These are phyloP conservation scores for Trochalopteron elliotii DNA, from an alignment of 2,113 vertebrate genomes.

Conservation along the genomic window DNA sequence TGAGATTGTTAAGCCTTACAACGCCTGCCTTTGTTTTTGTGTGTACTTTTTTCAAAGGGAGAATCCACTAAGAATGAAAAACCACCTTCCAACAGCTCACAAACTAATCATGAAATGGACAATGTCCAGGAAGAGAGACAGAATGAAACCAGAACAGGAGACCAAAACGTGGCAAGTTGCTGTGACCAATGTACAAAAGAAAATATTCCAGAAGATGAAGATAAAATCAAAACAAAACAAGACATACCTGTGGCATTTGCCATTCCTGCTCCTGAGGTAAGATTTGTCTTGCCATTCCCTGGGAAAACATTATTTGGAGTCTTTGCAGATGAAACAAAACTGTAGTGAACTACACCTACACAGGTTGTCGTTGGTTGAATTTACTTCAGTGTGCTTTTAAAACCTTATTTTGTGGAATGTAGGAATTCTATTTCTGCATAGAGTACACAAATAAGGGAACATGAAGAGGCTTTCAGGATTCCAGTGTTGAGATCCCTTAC, in stretches of 20 bases:
- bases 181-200: constrained; percentile 69
- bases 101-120: constrained; percentile 70
- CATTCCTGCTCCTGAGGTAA: constrained; percentile 57
- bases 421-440: background rate
- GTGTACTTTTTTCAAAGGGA: background rate
- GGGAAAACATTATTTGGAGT: background rate
- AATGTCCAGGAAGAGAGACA: constrained; percentile 51
- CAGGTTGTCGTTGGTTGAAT: background rate
- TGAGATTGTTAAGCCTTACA: background rate
- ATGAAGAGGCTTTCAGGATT: background rate
- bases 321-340: background rate
- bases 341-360: rapidly evolving
- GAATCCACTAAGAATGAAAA: background rate
- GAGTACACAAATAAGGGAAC: background rate
- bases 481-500: background rate
- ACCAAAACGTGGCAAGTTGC: constrained; percentile 70
- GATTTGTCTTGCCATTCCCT: background rate
- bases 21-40: background rate
- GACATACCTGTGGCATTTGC: constrained; percentile 60
- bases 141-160: constrained; percentile 12
- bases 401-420: background rate
- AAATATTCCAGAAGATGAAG: background rate
- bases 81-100: constrained; percentile 68
- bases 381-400: background rate
- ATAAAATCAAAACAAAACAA: background rate